These are phyloP conservation scores for Calliopsis andreniformis DNA, from an alignment of 1,140 invertebrate genomes.

Conservation along the genomic window DNA sequence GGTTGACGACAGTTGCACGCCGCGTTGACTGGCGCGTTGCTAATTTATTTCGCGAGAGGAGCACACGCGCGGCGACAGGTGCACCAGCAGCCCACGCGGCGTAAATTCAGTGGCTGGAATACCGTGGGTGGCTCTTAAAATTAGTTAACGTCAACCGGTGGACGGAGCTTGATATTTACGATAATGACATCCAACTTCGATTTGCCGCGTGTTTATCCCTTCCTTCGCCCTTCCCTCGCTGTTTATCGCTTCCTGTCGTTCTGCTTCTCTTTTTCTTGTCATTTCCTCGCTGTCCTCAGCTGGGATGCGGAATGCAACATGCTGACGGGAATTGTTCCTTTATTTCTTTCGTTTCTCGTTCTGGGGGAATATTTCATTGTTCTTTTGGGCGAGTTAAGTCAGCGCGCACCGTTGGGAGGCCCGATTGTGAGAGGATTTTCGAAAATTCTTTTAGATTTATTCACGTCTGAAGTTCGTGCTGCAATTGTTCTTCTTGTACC, in stretches of 20 bases:
- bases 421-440: no score
- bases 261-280: not conserved
- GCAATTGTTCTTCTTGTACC: no score
- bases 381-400: no score
- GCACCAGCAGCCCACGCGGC: constrained; percentile 50
- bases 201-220: not conserved
- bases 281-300: no score
- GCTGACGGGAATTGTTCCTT: no score
- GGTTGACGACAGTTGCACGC: not conserved
- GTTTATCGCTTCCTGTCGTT: no score
- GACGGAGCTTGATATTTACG: not conserved
- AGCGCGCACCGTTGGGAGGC: no score
- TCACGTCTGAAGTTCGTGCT: no score
- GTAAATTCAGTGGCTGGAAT: constrained; percentile 57
- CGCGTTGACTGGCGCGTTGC: constrained; percentile 23
- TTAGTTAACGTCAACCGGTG: constrained; percentile 51
- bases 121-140: constrained; percentile 59
- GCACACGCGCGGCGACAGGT: constrained; percentile 41
- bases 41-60: constrained; percentile 15
- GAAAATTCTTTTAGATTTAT: no score
- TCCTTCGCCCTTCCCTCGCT: not conserved
- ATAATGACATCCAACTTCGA: not conserved
- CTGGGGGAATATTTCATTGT: no score
- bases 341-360: no score
- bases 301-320: no score